A percentile compares a stretch with the other conserved stretches of the same genome.
These are phyloP conservation scores for Sphaerophoria taeniata DNA, from an alignment of 2,888 invertebrate species.

Conservation along the genomic window DNA sequence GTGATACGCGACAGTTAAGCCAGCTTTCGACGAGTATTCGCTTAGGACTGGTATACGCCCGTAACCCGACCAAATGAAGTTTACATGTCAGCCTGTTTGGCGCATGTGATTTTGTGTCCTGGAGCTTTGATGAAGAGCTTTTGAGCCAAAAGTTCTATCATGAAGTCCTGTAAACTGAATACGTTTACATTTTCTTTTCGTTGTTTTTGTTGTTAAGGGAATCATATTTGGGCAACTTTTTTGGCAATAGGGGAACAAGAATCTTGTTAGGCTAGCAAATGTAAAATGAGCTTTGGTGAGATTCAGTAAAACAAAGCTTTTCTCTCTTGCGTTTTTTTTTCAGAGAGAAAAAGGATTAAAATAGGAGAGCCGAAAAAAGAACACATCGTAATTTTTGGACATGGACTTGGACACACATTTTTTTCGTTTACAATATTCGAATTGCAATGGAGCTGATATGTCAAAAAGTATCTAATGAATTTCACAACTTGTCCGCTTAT, in stretches of 20 bases:
- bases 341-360: slow-evolving; percentile 3
- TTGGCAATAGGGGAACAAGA: slow-evolving; percentile 4
- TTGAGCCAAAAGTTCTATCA: slow-evolving; percentile 38
- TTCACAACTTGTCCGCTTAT: slow-evolving; percentile 31
- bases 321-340: background rate
- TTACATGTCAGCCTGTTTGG: slow-evolving; percentile 65
- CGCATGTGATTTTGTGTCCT: slow-evolving; percentile 69
- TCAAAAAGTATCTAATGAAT: slow-evolving; percentile 60
- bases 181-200: background rate
- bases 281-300: background rate
- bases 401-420: background rate
- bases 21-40: slow-evolving; percentile 73
- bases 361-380: background rate
- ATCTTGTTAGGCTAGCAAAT: background rate
- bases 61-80: slow-evolving; percentile 68
- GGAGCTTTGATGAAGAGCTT: slow-evolving; percentile 40
- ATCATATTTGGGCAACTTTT: slow-evolving; percentile 23
- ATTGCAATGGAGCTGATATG: slow-evolving; percentile 44
- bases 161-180: slow-evolving; percentile 44
- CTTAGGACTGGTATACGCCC: slow-evolving; percentile 74
- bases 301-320: slow-evolving; percentile 6
- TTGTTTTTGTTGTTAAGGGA: slow-evolving; percentile 20
- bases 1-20: slow-evolving; percentile 56
- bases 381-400: slow-evolving; percentile 13
- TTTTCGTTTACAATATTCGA: background rate